Evolutionary conservation across 2,797 vertebrate genomes (phyloP), one percentile per base, ranked within the genome.

Genomic region (Otolemur crassicaudatus): DNA sequence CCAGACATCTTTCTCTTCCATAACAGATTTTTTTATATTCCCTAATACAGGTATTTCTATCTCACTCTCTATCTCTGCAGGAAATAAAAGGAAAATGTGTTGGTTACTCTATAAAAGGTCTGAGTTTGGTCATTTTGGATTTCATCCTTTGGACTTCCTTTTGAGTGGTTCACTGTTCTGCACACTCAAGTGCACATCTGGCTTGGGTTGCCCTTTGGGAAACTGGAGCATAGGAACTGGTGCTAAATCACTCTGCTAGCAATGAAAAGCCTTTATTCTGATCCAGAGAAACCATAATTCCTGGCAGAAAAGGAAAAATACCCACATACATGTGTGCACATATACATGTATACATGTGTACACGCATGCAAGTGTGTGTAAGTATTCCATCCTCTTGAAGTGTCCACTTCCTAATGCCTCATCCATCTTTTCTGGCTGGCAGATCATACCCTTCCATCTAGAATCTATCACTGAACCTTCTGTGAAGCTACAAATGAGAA

Each of bases 341-440:
- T 1, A 14, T 1, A 22, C 17, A 2, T n/a, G 0, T 29, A 6
- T 25, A 19, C 34, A 13, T 37, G 1, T 16, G 31, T 81, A 29
- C 12, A 19, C 25, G 9, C 5, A 22, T 31, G 7, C 19, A 40
- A 27, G 25, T 29, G 72, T n/a, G 27, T 27, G n/a, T 40, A 72
- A 7, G 2, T n/a, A 1, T 43, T 77, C 4, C 16, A 17, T 60
- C 4, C 8, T 40, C 31, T 76, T 20, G 23, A 43, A 75, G 20
- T 1, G 3, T 34, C 5, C 1, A 23, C 34, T 77, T 70, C 17
- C 1, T n/a, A 49, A 72, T 1, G 85, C 31, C 0, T 63, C 25
- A 46, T 58, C 17, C 4, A 82, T 1, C 5, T 12, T 87, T 86
- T 58, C 10, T n/a, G 2, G 14, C 19, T 31, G 3, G 17, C 2